phyloP scores from a whole-genome alignment of 2,888 invertebrate species.

The Trachelus tabidus region DNA sequence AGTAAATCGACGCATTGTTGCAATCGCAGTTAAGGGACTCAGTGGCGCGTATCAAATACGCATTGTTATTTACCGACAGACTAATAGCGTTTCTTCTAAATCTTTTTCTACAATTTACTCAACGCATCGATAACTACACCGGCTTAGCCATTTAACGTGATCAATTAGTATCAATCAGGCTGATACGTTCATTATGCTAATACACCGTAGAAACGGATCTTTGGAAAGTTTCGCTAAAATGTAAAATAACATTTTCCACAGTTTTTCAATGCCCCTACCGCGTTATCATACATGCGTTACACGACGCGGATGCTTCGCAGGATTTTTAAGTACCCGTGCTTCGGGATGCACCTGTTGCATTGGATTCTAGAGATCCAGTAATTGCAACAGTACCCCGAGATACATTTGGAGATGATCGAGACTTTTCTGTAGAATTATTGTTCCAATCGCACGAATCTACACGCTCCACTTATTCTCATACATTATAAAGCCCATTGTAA shows the following conservation, averaged over 20 bases:
- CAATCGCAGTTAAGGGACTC: neutral
- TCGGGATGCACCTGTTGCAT: neutral
- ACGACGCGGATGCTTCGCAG: neutral
- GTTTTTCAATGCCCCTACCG: neutral
- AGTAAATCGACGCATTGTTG: neutral
- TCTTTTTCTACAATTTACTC: neutral
- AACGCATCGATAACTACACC: neutral
- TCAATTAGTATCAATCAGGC: neutral
- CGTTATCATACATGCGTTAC: neutral
- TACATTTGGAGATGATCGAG: neutral
- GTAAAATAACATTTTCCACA: too few relatives aligned
- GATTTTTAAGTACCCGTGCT: neutral
- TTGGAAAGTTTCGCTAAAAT: neutral
- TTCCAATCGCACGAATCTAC: neutral
- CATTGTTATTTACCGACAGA: neutral
- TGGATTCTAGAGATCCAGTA: neutral
- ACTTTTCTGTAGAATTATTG: neutral
- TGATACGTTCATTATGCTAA: neutral
- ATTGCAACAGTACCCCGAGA: neutral
- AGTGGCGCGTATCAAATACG: neutral
- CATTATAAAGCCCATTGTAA: too few relatives aligned
- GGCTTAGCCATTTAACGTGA: neutral
- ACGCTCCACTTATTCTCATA: too few relatives aligned
- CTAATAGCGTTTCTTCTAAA: neutral
- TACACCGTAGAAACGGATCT: neutral